A percentile compares a stretch with the other conserved stretches of the same genome.
Evolutionary conservation across 2,888 invertebrate species (phyloP).

Genomic region (Apamea crenata): DNA sequence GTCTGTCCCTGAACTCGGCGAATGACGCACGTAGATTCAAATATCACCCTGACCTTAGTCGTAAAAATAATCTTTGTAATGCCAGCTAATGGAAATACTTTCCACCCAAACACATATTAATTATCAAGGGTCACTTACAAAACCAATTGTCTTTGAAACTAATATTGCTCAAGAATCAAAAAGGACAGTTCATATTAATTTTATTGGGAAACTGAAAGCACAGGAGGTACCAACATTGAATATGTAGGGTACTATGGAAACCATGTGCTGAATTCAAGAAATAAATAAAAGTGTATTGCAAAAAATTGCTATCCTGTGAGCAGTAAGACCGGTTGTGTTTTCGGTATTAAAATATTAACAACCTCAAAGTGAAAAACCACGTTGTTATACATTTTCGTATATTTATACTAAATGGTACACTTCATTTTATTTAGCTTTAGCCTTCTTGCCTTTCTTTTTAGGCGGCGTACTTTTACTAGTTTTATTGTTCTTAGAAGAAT

Average conservation of each 20-base stretch:
- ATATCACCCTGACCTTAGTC: constrained; percentile 86
- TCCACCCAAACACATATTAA: constrained; percentile 56
- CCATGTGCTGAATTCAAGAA: neutral
- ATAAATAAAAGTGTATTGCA: neutral
- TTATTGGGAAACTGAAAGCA: constrained; percentile 1
- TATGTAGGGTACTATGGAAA: neutral
- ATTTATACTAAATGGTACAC: constrained; percentile 16
- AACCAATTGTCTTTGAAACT: constrained; percentile 25
- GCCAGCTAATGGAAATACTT: constrained; percentile 73
- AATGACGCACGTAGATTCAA: constrained; percentile 88
- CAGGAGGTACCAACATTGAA: neutral
- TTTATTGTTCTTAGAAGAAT: constrained; percentile 70
- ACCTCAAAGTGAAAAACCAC: constrained; percentile 14
- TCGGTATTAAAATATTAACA: constrained; percentile 15
- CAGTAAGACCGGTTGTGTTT: neutral
- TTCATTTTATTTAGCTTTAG: constrained; percentile 78
- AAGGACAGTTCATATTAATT: neutral
- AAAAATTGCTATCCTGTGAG: constrained; percentile 1
- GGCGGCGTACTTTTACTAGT: constrained; percentile 65
- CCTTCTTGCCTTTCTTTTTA: constrained; percentile 75
- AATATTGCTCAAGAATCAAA: neutral
- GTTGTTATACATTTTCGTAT: constrained; percentile 7
- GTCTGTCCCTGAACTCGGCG: constrained; percentile 87
- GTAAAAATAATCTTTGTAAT: constrained; percentile 83
- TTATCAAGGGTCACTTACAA: constrained; percentile 17